Conservation (phyloP, 2,113 vertebrate species). For the Tragelaphus buxtoni region DNA sequence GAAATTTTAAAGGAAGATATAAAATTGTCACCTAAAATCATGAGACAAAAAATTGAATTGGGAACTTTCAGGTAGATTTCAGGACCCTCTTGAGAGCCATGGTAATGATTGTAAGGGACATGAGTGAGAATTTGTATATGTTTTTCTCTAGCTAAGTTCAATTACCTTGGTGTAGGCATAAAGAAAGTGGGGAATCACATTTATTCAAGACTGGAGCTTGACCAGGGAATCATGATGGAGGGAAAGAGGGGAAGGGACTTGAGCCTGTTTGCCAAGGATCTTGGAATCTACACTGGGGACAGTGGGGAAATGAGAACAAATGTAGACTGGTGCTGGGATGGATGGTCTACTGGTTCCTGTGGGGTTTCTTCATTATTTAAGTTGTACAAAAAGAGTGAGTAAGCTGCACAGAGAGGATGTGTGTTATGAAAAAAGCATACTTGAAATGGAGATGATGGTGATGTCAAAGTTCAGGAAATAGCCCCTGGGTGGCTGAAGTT, state of each 20-base stretch:
- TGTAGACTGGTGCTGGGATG: neutral
- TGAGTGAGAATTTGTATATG: neutral
- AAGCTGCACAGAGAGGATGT: neutral
- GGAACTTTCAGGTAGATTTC: neutral
- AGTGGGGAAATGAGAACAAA: neutral
- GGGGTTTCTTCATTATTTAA: neutral
- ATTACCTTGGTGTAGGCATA: neutral
- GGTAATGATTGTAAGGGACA: neutral
- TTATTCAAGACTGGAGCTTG: neutral
- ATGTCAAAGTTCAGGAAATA: neutral
- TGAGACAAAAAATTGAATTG: neutral
- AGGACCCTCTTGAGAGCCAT: neutral
- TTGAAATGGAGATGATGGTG: neutral
- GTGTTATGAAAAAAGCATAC: neutral
- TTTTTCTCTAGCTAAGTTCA: neutral
- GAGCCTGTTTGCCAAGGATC: neutral
- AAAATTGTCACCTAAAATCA: constrained; percentile 1
- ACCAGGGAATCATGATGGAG: neutral
- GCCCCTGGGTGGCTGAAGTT: neutral
- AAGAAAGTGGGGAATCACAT: neutral
- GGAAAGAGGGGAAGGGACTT: neutral
- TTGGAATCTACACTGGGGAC: neutral
- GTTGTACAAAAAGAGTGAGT: neutral
- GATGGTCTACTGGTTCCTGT: too few species aligned
- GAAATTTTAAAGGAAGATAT: neutral